Percentiles rank a stretch among this genome's conserved stretches.
Conservation (phyloP, 2,113 vertebrate species). For the Danionella cerebrum region DNA sequence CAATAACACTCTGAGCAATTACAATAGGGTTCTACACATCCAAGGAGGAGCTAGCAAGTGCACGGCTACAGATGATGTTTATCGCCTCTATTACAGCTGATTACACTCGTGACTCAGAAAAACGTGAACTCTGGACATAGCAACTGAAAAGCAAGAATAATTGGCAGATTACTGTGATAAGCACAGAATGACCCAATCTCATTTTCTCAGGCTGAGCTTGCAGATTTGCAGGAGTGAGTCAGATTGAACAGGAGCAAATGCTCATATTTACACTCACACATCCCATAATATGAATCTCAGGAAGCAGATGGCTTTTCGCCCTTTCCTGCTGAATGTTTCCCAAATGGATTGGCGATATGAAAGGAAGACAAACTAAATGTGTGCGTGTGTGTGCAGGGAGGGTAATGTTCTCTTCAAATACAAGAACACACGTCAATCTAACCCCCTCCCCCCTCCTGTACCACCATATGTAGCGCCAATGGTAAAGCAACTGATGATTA, state of each 20-base stretch:
- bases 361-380: not conserved
- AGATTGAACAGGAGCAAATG: not conserved
- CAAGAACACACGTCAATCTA: too few relatives aligned
- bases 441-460: too few relatives aligned
- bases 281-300: conserved; percentile 36
- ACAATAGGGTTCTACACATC: too few relatives aligned
- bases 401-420: too few relatives aligned
- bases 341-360: not conserved
- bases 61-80: not conserved
- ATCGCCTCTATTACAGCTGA: not conserved
- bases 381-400: not conserved
- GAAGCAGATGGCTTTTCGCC: conserved; percentile 41
- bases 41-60: not conserved
- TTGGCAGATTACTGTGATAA: not conserved
- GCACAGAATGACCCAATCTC: too few relatives aligned
- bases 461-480: too few relatives aligned
- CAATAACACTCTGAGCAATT: too few relatives aligned
- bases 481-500: too few relatives aligned
- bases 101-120: not conserved
- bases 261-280: conserved; percentile 2
- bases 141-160: not conserved
- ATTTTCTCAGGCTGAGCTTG: not conserved
- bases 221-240: not conserved
- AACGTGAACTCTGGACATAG: not conserved
- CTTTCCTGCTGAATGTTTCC: conserved; percentile 35